Conservation (phyloP, 1,140 invertebrate genomes). For the Monochamus saltuarius region DNA sequence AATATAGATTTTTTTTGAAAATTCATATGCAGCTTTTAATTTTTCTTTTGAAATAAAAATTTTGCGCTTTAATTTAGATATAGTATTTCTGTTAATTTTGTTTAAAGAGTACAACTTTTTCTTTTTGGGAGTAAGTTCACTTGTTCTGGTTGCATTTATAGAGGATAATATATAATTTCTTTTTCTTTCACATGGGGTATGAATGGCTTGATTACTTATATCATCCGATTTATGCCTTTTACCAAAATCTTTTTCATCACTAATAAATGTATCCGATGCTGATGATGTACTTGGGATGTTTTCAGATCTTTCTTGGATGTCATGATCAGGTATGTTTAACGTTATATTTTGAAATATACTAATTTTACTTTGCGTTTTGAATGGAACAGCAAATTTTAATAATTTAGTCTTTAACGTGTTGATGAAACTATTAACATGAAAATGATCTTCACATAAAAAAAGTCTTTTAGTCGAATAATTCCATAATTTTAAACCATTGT, state of each 20-base stretch:
- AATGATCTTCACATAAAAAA: slow-evolving; percentile 12
- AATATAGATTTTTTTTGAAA: slow-evolving; percentile 9
- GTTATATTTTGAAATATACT: background rate
- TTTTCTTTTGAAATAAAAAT: background rate
- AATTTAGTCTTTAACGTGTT: background rate
- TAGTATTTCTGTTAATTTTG: slow-evolving; percentile 4
- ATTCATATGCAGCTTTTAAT: slow-evolving; percentile 2
- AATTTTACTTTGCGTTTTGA: background rate
- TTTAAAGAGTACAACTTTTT: background rate
- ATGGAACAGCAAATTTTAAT: background rate
- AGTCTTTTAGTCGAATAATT: background rate
- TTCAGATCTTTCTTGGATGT: background rate
- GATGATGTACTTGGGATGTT: slow-evolving; percentile 2
- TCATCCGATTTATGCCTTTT: background rate
- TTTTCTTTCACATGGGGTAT: background rate
- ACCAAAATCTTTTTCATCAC: slow-evolving; percentile 1
- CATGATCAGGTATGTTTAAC: background rate
- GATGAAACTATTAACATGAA: slow-evolving; percentile 2
- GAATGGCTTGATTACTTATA: background rate
- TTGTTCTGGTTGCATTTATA: slow-evolving; percentile 2
- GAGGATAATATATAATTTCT: background rate
- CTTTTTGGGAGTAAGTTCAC: background rate
- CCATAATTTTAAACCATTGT: background rate
- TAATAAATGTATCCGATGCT: background rate
- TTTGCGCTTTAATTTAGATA: background rate